Evolutionary conservation across 2,888 invertebrate genomes (phyloP).

Genomic region (Linyphia triangularis): DNA sequence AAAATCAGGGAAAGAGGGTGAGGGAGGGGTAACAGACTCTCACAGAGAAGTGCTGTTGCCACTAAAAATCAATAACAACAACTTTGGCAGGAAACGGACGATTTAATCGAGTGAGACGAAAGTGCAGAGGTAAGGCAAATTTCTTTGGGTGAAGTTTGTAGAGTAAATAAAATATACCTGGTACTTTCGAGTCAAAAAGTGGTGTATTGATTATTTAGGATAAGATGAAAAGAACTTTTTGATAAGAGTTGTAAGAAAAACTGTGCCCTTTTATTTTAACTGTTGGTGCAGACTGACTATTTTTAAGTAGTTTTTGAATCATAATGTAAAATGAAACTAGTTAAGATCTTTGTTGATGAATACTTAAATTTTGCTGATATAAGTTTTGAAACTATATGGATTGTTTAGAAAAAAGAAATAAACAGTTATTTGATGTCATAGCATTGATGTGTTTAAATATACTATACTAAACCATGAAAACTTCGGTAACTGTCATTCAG

Average conservation of each 20-base stretch:
- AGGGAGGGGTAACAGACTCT: neutral
- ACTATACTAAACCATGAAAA: no score
- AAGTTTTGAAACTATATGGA: no score
- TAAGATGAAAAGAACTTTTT: neutral
- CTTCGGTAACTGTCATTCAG: no score
- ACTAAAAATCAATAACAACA: slow-evolving; percentile 48
- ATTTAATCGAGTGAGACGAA: slow-evolving; percentile 47
- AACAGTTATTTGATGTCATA: no score
- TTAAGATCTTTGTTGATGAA: no score
- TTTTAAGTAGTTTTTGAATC: no score
- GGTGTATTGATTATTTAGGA: slow-evolving; percentile 32
- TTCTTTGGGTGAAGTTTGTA: slow-evolving; percentile 27
- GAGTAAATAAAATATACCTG: neutral
- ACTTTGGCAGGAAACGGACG: slow-evolving; percentile 27
- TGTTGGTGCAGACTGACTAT: no score
- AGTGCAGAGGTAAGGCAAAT: slow-evolving; percentile 50
- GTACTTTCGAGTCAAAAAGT: slow-evolving; percentile 8
- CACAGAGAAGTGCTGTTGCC: neutral
- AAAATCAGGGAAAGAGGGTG: neutral
- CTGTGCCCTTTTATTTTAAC: no score
- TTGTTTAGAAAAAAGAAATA: no score
- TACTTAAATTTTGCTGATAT: no score
- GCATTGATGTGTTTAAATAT: no score
- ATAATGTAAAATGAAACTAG: no score
- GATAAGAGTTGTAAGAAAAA: neutral